phyloP scores from a whole-genome alignment of 2,888 invertebrate genomes.

The Helobdella robusta region DNA sequence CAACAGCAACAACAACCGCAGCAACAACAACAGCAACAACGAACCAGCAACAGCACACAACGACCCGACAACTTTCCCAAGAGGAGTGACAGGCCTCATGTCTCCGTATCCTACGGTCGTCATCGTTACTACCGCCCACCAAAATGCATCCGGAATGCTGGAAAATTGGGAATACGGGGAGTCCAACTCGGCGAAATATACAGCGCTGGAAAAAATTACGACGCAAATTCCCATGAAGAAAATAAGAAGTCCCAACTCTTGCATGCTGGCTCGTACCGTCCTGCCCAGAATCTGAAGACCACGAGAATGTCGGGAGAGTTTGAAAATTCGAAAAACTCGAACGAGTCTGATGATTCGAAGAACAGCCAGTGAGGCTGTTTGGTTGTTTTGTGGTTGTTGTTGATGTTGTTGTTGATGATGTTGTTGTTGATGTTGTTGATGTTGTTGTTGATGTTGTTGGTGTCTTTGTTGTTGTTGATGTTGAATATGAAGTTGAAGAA shows the following conservation, averaged over 20 bases:
- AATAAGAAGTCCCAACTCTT: slow-evolving; percentile 96
- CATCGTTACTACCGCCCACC: slow-evolving; percentile 87
- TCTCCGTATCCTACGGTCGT: slow-evolving; percentile 99
- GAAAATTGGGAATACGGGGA: slow-evolving; percentile 81
- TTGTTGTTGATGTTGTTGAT: neutral
- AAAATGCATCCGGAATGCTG: slow-evolving; percentile 88
- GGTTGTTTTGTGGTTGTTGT: neutral
- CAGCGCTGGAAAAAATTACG: slow-evolving; percentile 86
- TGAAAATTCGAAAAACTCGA: slow-evolving; percentile 98
- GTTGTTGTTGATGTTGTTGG: neutral
- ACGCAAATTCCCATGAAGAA: slow-evolving; percentile 99
- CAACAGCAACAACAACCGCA: too few relatives aligned
- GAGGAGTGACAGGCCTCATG: slow-evolving; percentile 96
- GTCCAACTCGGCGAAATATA: slow-evolving; percentile 91
- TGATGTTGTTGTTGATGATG: neutral
- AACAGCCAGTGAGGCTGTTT: slow-evolving; percentile 65
- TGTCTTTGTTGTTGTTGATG: neutral
- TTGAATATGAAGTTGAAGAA: neutral
- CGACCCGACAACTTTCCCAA: slow-evolving; percentile 84
- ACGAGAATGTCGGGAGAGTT: slow-evolving; percentile 97
- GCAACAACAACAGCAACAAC: too few relatives aligned
- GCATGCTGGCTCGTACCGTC: slow-evolving; percentile 96
- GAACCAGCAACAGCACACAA: slow-evolving; percentile 97
- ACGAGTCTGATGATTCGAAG: slow-evolving; percentile 94
- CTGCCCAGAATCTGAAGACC: slow-evolving; percentile 97